Conservation (phyloP, 2,888 invertebrate species). For the Strigamia transsilvanica region DNA sequence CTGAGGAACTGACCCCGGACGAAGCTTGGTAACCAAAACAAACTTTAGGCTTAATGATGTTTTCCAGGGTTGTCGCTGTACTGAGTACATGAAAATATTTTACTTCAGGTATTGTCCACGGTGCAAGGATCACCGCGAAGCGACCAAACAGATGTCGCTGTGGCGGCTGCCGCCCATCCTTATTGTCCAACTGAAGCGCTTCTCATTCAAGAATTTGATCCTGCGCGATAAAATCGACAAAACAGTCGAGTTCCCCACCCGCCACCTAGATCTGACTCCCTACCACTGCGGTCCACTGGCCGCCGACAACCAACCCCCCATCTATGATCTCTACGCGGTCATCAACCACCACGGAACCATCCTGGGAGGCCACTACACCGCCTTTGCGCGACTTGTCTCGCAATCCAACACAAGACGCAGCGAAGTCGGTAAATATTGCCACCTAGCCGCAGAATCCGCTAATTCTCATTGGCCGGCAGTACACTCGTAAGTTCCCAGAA, state of each 20-base stretch:
- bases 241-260: constrained; percentile 61
- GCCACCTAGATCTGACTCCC: constrained; percentile 63
- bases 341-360: constrained; percentile 67
- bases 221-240: constrained; percentile 61
- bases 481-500: too few species aligned
- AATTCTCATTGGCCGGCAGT: too few species aligned
- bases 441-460: too few species aligned
- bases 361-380: constrained; percentile 68
- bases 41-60: too few species aligned
- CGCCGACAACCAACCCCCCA: constrained; percentile 59
- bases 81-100: too few species aligned
- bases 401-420: constrained; percentile 61
- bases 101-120: constrained; percentile 58
- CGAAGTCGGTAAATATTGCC: constrained; percentile 66
- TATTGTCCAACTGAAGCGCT: constrained; percentile 64
- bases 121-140: constrained; percentile 62
- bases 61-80: too few species aligned
- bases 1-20: constrained; percentile 66
- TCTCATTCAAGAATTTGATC: constrained; percentile 62
- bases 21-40: constrained; percentile 65
- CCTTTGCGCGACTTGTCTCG: constrained; percentile 65
- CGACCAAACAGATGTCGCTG: constrained; percentile 63
- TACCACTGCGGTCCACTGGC: constrained; percentile 61
- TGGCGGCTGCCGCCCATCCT: constrained; percentile 63
- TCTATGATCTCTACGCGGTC: constrained; percentile 68